Conservation (phyloP, 2,888 invertebrate genomes). For the Labia minor region DNA sequence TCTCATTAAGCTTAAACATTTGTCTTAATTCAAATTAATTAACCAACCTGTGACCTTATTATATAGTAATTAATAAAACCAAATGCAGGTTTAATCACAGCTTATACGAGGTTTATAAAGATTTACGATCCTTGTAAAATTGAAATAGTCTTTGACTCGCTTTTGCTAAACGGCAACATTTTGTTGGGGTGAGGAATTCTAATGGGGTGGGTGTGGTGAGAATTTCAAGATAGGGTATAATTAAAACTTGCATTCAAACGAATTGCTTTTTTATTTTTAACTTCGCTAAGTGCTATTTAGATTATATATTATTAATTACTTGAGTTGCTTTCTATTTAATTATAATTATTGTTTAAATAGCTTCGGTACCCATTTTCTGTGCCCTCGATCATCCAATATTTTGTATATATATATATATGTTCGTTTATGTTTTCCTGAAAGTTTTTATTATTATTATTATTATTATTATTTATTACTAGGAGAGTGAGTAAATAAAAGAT, state of each 20-base stretch:
- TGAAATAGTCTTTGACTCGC: background rate
- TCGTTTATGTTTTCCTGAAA: too few relatives aligned
- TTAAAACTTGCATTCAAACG: background rate
- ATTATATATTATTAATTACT: background rate
- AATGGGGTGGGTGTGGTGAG: too few relatives aligned
- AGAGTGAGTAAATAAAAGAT: too few relatives aligned
- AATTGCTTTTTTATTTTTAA: slow-evolving; percentile 1
- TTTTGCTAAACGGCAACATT: too few relatives aligned
- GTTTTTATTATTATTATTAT: too few relatives aligned
- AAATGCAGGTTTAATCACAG: background rate
- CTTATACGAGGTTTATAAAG: background rate
- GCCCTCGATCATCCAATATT: too few relatives aligned
- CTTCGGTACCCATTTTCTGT: too few relatives aligned
- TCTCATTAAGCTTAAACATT: background rate
- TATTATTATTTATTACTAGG: too few relatives aligned
- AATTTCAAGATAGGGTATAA: background rate
- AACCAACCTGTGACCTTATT: slow-evolving; percentile 3
- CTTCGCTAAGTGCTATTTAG: background rate
- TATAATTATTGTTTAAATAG: background rate
- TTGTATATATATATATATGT: too few relatives aligned
- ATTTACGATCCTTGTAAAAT: slow-evolving; percentile 1
- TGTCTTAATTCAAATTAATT: slow-evolving; percentile 2
- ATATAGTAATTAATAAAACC: background rate
- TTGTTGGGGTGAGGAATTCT: too few relatives aligned
- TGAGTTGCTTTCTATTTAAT: background rate